These are phyloP conservation scores for Colletes collaris DNA, from an alignment of 2,888 invertebrate species.

Conservation along the genomic window DNA sequence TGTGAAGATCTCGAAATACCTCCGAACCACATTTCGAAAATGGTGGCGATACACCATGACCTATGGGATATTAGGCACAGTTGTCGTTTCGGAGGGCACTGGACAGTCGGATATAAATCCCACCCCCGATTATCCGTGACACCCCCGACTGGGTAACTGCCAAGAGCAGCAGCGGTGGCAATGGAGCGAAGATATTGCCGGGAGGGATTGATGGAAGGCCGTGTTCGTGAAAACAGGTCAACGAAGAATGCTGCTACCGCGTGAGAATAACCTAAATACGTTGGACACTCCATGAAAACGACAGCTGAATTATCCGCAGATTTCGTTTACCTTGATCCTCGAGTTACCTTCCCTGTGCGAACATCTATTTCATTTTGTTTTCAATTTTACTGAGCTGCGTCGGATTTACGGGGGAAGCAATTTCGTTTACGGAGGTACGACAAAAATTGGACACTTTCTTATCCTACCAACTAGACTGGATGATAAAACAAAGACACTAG, in stretches of 20 bases:
- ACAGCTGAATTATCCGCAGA: neutral
- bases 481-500: too few species aligned
- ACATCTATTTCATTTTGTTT: too few species aligned
- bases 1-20: too few species aligned
- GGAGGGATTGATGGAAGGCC: conserved; percentile 25
- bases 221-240: conserved; percentile 42
- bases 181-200: conserved; percentile 27
- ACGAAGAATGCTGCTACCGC: neutral
- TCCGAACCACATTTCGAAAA: neutral
- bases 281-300: conserved; percentile 13
- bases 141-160: conserved; percentile 42
- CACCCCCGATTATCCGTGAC: conserved; percentile 31
- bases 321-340: neutral
- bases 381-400: too few species aligned
- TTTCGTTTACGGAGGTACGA: too few species aligned
- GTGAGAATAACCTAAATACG: conserved; percentile 25
- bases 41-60: neutral
- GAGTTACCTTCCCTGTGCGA: neutral
- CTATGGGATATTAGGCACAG: conserved; percentile 12
- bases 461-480: too few species aligned
- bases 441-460: too few species aligned
- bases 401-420: too few species aligned
- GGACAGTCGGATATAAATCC: conserved; percentile 31
- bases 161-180: conserved; percentile 36
- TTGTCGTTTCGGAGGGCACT: conserved; percentile 20